Conservation (phyloP, 2,888 invertebrate species). For the Polietes domitor region DNA sequence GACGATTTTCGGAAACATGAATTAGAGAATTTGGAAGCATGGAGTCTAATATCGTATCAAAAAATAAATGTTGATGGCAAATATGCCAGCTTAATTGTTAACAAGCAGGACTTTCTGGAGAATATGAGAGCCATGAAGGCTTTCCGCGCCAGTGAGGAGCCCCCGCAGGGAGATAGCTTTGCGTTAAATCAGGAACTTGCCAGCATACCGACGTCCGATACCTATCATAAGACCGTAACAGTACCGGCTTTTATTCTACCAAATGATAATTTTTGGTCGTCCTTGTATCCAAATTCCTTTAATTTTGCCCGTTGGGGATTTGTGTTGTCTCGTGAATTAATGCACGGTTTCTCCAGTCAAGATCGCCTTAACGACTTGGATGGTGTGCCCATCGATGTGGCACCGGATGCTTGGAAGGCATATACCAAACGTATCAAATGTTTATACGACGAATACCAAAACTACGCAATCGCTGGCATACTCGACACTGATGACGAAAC, state of each 20-base stretch:
- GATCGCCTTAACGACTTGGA: too few relatives aligned
- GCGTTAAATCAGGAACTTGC: too few relatives aligned
- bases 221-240: too few relatives aligned
- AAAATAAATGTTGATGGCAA: too few relatives aligned
- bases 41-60: too few relatives aligned
- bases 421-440: slow-evolving; percentile 75
- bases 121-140: slow-evolving; percentile 65
- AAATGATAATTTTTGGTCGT: slow-evolving; percentile 74
- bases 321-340: slow-evolving; percentile 75
- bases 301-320: slow-evolving; percentile 75
- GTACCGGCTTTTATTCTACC: slow-evolving; percentile 75
- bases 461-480: not conserved
- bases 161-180: slow-evolving; percentile 70
- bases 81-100: slow-evolving; percentile 66
- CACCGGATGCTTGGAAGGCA: slow-evolving; percentile 74
- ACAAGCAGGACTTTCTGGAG: slow-evolving; percentile 69
- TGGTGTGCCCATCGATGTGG: slow-evolving; percentile 73
- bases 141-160: slow-evolving; percentile 65
- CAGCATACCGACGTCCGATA: too few relatives aligned
- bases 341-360: slow-evolving; percentile 79
- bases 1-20: slow-evolving; percentile 72
- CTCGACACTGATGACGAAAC: too few relatives aligned
- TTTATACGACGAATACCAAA: slow-evolving; percentile 76
- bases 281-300: slow-evolving; percentile 74
- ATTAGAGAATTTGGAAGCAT: slow-evolving; percentile 71